Evolutionary conservation across 2,797 vertebrate genomes (phyloP).

Genomic region (Danio choprae): DNA sequence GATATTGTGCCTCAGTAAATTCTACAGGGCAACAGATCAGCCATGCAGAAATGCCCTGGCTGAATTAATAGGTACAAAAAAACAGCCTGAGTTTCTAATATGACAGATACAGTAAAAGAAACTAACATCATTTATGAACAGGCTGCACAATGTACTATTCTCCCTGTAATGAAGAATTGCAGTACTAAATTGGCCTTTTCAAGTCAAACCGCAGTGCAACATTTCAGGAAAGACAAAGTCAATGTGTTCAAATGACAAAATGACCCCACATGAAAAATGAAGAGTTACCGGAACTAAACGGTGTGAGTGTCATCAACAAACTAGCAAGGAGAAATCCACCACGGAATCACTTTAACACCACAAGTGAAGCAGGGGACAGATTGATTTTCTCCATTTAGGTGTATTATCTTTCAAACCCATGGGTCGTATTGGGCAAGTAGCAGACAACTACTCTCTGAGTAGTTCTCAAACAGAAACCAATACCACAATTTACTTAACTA

Average conservation of each 20-base stretch:
- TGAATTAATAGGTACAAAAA: slow-evolving; percentile 38
- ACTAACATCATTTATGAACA: background rate
- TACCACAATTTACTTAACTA: slow-evolving; percentile 49
- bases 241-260: slow-evolving; percentile 44
- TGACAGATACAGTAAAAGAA: slow-evolving; percentile 9
- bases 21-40: slow-evolving; percentile 27
- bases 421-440: slow-evolving; percentile 44
- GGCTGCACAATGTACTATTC: background rate
- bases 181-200: slow-evolving; percentile 21
- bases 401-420: slow-evolving; percentile 56
- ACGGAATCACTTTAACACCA: slow-evolving; percentile 58
- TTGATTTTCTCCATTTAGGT: slow-evolving; percentile 54
- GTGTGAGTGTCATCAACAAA: slow-evolving; percentile 58
- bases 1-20: slow-evolving; percentile 26
- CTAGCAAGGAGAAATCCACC: slow-evolving; percentile 33
- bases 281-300: slow-evolving; percentile 46
- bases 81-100: slow-evolving; percentile 13
- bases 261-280: slow-evolving; percentile 41
- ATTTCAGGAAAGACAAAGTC: slow-evolving; percentile 52
- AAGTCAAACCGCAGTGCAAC: slow-evolving; percentile 42
- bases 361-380: slow-evolving; percentile 46
- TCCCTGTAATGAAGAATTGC: slow-evolving; percentile 12
- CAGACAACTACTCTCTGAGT: slow-evolving; percentile 34
- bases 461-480: slow-evolving; percentile 46
- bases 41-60: slow-evolving; percentile 14